These are phyloP conservation scores for Keiferia lycopersicella DNA, from an alignment of 2,888 invertebrate species.

Conservation along the genomic window DNA sequence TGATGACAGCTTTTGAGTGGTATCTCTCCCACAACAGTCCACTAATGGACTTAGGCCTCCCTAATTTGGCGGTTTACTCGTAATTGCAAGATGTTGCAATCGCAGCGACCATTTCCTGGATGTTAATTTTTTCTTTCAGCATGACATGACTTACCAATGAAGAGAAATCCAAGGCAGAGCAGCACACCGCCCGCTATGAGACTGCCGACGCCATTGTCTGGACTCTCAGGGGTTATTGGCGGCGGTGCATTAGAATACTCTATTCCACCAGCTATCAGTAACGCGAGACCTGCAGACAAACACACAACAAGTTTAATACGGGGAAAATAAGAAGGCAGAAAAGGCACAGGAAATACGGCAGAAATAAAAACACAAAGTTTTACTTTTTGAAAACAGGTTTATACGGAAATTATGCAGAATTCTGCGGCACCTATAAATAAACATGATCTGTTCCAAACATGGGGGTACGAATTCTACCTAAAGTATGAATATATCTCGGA, in stretches of 20 bases:
- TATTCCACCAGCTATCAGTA: slow-evolving; percentile 83
- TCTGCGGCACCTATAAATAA: neutral
- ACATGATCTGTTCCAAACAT: neutral
- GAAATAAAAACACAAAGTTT: no score
- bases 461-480: neutral
- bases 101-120: no score
- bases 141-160: slow-evolving; percentile 77
- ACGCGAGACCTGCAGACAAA: slow-evolving; percentile 75
- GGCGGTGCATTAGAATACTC: slow-evolving; percentile 79
- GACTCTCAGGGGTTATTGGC: slow-evolving; percentile 56
- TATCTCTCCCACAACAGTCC: no score
- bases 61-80: no score
- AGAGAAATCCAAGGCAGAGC: slow-evolving; percentile 81
- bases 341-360: no score
- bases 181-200: slow-evolving; percentile 84
- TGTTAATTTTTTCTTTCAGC: no score
- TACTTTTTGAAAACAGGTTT: no score
- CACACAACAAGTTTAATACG: neutral
- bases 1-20: no score
- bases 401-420: neutral
- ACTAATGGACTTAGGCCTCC: no score
- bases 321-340: neutral
- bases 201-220: slow-evolving; percentile 75
- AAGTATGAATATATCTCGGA: neutral
- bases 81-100: no score